Conservation (phyloP, 2,888 invertebrate species). For the Nomada goodeniana region DNA sequence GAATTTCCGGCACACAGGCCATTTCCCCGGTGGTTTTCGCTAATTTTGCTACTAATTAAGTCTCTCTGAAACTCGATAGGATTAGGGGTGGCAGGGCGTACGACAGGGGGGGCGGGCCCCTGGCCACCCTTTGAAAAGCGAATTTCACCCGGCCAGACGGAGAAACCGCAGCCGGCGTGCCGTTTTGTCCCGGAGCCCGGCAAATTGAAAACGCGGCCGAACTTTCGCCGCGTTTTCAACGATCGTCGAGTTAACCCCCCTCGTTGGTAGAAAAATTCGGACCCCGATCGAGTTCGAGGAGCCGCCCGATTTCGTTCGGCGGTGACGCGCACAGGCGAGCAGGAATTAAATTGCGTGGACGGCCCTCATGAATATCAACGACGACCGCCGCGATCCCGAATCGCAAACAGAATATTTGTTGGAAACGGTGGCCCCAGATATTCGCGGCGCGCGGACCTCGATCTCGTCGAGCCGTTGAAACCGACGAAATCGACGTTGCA, state of each 20-base stretch:
- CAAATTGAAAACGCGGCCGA: slow-evolving; percentile 56
- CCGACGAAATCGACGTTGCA: too few relatives aligned
- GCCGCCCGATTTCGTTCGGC: neutral
- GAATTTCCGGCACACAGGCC: slow-evolving; percentile 27
- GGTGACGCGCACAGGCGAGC: slow-evolving; percentile 40
- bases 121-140: slow-evolving; percentile 54
- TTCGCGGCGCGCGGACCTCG: too few relatives aligned
- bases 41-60: slow-evolving; percentile 77
- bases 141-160: slow-evolving; percentile 52
- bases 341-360: slow-evolving; percentile 51
- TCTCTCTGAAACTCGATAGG: slow-evolving; percentile 67
- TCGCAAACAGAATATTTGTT: slow-evolving; percentile 17
- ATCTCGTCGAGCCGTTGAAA: too few relatives aligned
- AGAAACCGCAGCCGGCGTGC: slow-evolving; percentile 53
- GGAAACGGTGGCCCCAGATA: too few relatives aligned
- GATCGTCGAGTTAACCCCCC: neutral
- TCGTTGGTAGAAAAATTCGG: neutral
- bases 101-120: neutral
- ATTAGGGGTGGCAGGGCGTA: slow-evolving; percentile 49
- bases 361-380: slow-evolving; percentile 55
- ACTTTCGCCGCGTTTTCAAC: slow-evolving; percentile 32
- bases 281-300: neutral
- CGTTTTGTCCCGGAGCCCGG: slow-evolving; percentile 45
- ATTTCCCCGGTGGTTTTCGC: slow-evolving; percentile 66
- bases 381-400: slow-evolving; percentile 37